These are phyloP conservation scores for Sphaerodactylus townsendi DNA, from an alignment of 2,113 vertebrate genomes.

Conservation along the genomic window DNA sequence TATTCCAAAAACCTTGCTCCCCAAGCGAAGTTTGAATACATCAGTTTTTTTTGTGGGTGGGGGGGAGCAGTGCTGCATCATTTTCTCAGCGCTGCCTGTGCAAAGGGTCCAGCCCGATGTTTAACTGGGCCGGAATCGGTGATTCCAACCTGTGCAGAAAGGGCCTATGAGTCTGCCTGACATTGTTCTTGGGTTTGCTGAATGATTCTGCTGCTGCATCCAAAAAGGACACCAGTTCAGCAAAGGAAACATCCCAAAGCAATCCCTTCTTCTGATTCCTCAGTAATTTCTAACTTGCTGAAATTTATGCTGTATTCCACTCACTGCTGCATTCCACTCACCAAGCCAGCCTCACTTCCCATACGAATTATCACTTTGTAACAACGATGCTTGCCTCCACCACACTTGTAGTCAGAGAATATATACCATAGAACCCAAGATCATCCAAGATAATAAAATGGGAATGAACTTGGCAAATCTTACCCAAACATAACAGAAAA, in stretches of 20 bases:
- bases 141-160: too few relatives aligned
- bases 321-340: not conserved
- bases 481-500: not conserved
- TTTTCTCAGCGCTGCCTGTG: too few relatives aligned
- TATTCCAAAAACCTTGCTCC: too few relatives aligned
- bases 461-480: not conserved
- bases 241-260: conserved; percentile 1
- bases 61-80: too few relatives aligned
- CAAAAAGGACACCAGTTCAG: not conserved
- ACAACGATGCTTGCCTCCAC: not conserved
- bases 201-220: not conserved
- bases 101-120: too few relatives aligned
- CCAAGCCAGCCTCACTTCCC: not conserved
- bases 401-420: not conserved
- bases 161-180: too few relatives aligned
- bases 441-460: not conserved
- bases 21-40: too few relatives aligned
- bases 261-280: not conserved
- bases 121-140: too few relatives aligned
- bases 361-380: not conserved
- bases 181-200: not conserved
- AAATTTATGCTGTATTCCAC: not conserved
- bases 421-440: not conserved
- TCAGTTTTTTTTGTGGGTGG: too few relatives aligned
- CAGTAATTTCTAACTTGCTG: not conserved